Conservation (phyloP, 2,113 vertebrate species). For the Heloderma charlesbogerti region DNA sequence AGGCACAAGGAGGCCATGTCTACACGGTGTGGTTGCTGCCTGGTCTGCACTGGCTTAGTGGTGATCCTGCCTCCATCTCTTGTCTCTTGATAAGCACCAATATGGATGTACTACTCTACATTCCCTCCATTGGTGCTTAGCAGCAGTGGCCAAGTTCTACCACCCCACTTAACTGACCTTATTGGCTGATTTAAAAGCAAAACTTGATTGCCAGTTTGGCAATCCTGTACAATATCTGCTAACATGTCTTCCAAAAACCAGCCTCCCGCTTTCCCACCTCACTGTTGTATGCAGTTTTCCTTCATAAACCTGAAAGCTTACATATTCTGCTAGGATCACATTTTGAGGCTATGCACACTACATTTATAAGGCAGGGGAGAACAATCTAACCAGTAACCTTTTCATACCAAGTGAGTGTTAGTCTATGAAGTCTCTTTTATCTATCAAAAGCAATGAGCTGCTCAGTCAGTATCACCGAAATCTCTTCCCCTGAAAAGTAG, state of each 20-base stretch:
- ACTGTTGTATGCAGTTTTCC: not conserved
- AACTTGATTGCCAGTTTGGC: not conserved
- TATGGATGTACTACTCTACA: not conserved
- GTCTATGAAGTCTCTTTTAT: not conserved
- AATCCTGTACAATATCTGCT: not conserved
- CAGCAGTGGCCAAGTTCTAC: not conserved
- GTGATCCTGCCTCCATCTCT: not conserved
- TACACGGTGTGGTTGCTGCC: not conserved
- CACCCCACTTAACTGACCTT: not conserved
- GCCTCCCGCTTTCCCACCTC: rapidly evolving
- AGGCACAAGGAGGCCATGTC: not conserved
- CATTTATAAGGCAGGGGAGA: not conserved
- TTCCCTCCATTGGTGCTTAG: not conserved
- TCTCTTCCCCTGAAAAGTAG: not conserved
- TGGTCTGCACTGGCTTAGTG: not conserved
- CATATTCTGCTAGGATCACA: not conserved
- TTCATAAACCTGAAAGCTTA: not conserved
- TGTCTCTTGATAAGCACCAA: too few species aligned
- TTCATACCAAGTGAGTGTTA: not conserved
- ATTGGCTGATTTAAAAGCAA: not conserved
- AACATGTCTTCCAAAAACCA: not conserved
- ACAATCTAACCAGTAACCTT: not conserved
- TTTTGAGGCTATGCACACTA: not conserved
- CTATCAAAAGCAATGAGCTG: not conserved
- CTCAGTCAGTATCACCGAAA: not conserved